Base-by-base conservation (phyloP, 2,888 invertebrate genomes). In the Trissoscelio sp. region DNA sequence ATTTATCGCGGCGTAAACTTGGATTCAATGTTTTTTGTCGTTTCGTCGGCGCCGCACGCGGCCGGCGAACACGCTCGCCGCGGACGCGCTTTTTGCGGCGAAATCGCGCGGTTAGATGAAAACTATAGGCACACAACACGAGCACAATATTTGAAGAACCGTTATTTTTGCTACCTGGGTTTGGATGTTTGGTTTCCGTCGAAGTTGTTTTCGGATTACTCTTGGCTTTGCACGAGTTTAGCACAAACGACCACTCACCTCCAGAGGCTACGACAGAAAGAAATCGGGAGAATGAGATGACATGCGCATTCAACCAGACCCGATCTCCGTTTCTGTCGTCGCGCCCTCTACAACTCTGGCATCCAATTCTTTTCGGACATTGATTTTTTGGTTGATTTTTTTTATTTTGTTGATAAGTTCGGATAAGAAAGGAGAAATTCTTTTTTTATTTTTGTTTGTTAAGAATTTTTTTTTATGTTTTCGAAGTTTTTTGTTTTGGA, bases 191-290 rank as follows among this genome's bases (percentile, higher is more conserved):
- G 66, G 44, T 73, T 67, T 67, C 69, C 79, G 72, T 69, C 73
- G 60, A 62, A 73, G 82, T 87, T 87, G 84, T 82, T 85, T 86
- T 82, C n/a, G 88, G 90, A 90, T 90, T 88, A 87, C 28, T 82
- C 70, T 77, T 84, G 53, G n/a, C n/a, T n/a, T 51, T 74, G 83
- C 82, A 82, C 74, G 79, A 83, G 82, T 79, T n/a, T n/a, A 75
- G 46, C 85, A 84, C 83, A 73, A 85, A 88, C 90, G 85, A 89
- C 91, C 90, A 90, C 91, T 91, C 91, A 91, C 91, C 91, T 91
- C 88, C 86, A 90, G 89, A 88, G 88, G 89, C 91, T 87, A 91
- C 90, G 88, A 90, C 90, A 91, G 91, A 91, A 91, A 91, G 91
- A 91, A 90, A 89, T 87, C 89, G 88, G 86, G 84, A 88, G 83